Evolutionary conservation across 2,113 vertebrate species (phyloP), one percentile per base, ranked within the genome.

Genomic region (Sialia sialis): DNA sequence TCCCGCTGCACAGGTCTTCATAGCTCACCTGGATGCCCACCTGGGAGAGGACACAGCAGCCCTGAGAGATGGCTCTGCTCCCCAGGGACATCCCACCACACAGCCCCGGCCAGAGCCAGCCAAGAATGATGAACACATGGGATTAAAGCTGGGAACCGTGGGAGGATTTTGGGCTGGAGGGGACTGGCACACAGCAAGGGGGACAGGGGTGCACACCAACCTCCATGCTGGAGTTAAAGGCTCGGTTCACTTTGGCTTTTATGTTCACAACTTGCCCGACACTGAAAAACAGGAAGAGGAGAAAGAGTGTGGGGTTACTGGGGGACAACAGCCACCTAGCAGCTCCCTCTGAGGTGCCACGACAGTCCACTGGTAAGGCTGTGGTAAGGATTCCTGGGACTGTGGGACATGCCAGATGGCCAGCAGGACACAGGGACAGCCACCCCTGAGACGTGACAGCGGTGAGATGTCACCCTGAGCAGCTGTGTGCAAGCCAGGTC

Each of bases 151-250:
- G n/a, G 56, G 20, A 80, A 38, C 15, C 6, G 0, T 1, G 0
- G 34, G 36, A 46, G 48, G 54, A 32, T 25, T 46, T 48, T 34
- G 56, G 52, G 49, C 55, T 34, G 70, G 60, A 3, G 26, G 20
- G 73, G 19, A 38, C 0, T 0, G 41, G 44, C 3, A 3, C 41
- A 17, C 2, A 2, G n/a, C 3, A 11, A 76, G 17, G 22, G 63
- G 26, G 36, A 29, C 2, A 4, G 48, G 43, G 38, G 13, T 1
- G 54, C 43, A 88, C 75, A 98, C 98, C 82, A 78, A 99, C 99
- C 99, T 99, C 99, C 99, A 99, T 99, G 95, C 99, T 99, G 81
- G 98, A 98, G 54, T 98, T 99, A 95, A 99, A 99, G 87, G 99
- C 99, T 96, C 99, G 98, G 98, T 99, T 99, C 97, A 99, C 99